phyloP scores from a whole-genome alignment of 1,140 invertebrate genomes.

The Whitmania pigra region DNA sequence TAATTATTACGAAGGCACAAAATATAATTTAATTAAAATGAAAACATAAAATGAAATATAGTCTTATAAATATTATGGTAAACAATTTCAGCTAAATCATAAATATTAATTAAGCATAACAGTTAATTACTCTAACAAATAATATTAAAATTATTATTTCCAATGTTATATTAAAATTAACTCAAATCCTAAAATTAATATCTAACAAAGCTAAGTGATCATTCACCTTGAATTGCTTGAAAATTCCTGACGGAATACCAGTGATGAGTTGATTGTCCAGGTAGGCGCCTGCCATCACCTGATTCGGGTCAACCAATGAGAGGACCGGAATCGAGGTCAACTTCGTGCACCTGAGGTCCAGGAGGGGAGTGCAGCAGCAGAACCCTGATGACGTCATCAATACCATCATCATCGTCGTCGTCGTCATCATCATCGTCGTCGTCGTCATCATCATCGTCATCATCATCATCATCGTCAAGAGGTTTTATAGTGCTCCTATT shows the following conservation, averaged over 20 bases:
- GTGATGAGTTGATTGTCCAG: constrained; percentile 9
- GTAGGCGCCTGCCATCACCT: neutral
- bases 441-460: neutral
- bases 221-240: neutral
- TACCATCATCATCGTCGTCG: neutral
- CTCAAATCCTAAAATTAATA: neutral
- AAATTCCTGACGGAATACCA: neutral
- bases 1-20: too few species aligned
- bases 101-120: too few species aligned
- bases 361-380: constrained; percentile 17
- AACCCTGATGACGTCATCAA: neutral
- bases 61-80: too few species aligned
- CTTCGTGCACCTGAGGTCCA: constrained; percentile 9
- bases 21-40: too few species aligned
- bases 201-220: neutral
- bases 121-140: neutral
- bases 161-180: neutral
- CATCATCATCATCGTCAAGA: neutral
- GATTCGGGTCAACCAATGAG: neutral
- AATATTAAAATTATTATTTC: neutral
- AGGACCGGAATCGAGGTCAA: constrained; percentile 10
- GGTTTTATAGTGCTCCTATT: too few species aligned
- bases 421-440: constrained; percentile 7
- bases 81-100: too few species aligned
- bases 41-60: too few species aligned